Evolutionary conservation across 2,113 vertebrate species (phyloP).

Genomic region (Chionodraco myersi): DNA sequence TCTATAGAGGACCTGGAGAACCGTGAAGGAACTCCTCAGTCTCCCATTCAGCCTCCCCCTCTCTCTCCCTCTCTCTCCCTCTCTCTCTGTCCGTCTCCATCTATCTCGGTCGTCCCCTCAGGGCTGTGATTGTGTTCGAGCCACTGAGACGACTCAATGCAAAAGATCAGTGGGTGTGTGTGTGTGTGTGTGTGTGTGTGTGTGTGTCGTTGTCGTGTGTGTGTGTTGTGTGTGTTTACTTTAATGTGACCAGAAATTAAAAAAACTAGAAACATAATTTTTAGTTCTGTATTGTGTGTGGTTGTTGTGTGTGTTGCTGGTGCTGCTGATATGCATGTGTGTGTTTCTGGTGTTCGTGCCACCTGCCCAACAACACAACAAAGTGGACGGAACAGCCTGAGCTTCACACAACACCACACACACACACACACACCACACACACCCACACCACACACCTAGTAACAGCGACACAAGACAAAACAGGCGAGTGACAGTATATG

Average conservation of each 20-base stretch:
- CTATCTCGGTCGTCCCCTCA: slow-evolving; percentile 58
- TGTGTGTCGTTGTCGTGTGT: slow-evolving; percentile 40
- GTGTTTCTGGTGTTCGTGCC: too few species aligned
- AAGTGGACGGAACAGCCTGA: too few species aligned
- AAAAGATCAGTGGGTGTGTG: slow-evolving; percentile 30
- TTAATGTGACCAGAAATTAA: slow-evolving; percentile 49
- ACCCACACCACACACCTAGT: too few species aligned
- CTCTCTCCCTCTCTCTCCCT: too few species aligned
- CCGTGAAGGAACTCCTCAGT: slow-evolving; percentile 20
- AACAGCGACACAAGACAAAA: too few species aligned
- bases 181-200: slow-evolving; percentile 37
- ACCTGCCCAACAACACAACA: too few species aligned
- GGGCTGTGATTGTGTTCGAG: slow-evolving; percentile 59
- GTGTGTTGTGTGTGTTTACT: slow-evolving; percentile 40
- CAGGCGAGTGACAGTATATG: too few species aligned
- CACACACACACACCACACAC: too few species aligned
- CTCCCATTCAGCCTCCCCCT: background rate
- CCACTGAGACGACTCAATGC: slow-evolving; percentile 57
- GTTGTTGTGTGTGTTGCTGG: too few species aligned
- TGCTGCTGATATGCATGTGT: too few species aligned
- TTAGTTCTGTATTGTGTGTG: slow-evolving; percentile 23
- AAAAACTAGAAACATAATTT: slow-evolving; percentile 54
- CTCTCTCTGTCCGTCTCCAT: slow-evolving; percentile 45
- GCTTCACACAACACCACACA: too few species aligned
- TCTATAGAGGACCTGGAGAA: slow-evolving; percentile 15